Evolutionary conservation across 2,888 invertebrate species (phyloP).

Genomic region (Lycaena phlaeas): DNA sequence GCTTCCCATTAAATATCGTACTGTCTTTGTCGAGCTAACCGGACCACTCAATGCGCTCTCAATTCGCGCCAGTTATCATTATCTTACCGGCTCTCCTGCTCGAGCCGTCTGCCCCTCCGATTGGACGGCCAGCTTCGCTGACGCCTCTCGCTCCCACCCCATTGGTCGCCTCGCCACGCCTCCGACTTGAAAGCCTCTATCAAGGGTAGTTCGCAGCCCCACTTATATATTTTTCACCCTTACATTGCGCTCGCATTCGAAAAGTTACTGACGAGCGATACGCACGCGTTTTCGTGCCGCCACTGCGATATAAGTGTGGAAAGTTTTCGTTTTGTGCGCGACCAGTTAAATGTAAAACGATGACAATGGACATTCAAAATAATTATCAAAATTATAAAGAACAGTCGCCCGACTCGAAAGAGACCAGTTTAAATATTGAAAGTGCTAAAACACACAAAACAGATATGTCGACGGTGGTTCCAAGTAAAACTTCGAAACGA

Average conservation of each 20-base stretch:
- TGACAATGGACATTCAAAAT: conserved; percentile 81
- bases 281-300: conserved; percentile 51
- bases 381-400: conserved; percentile 65
- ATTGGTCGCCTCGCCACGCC: conserved; percentile 59
- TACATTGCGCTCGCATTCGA: conserved; percentile 62
- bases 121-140: conserved; percentile 46
- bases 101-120: conserved; percentile 40
- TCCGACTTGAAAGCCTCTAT: conserved; percentile 51
- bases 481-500: conserved; percentile 76
- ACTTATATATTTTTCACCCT: conserved; percentile 72
- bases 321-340: conserved; percentile 54
- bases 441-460: conserved; percentile 62
- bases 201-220: conserved; percentile 63
- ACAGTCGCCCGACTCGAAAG: conserved; percentile 61
- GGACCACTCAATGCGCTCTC: conserved; percentile 70
- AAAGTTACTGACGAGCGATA: conserved; percentile 47
- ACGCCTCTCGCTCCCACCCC: conserved; percentile 47
- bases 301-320: conserved; percentile 61
- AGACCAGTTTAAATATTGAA: conserved; percentile 54
- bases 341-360: conserved; percentile 61
- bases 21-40: conserved; percentile 60
- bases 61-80: conserved; percentile 70
- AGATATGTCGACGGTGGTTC: conserved; percentile 51
- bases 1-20: conserved; percentile 46
- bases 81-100: conserved; percentile 69